phyloP scores from a whole-genome alignment of 2,888 invertebrate species.

The Venusia cambrica region DNA sequence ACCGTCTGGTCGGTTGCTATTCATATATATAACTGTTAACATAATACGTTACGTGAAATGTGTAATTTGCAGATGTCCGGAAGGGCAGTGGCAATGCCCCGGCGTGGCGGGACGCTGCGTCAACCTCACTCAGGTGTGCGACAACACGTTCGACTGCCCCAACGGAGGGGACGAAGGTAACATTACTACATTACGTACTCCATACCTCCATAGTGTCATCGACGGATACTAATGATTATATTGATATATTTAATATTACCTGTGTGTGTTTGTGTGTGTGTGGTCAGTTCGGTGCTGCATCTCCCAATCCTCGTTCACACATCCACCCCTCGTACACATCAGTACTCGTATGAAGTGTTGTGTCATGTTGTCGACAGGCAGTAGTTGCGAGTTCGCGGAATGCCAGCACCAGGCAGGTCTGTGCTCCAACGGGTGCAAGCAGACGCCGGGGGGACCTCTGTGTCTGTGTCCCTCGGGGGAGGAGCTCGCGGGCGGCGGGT shows the following conservation, averaged over 20 bases:
- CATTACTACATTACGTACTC: neutral
- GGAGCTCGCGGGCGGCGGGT: constrained; percentile 83
- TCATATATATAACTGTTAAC: no score
- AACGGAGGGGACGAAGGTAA: constrained; percentile 95
- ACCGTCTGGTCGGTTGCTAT: no score
- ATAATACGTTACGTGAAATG: no score
- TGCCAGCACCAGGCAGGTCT: constrained; percentile 87
- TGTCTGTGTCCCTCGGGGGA: constrained; percentile 96
- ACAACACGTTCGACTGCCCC: constrained; percentile 93
- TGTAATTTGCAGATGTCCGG: constrained; percentile 83
- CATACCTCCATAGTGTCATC: no score
- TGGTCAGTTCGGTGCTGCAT: no score
- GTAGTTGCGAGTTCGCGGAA: constrained; percentile 91
- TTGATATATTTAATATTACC: no score
- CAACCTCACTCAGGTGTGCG: constrained; percentile 93
- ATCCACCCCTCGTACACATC: no score
- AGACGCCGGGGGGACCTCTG: constrained; percentile 92
- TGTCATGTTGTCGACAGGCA: no score
- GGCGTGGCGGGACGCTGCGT: constrained; percentile 90
- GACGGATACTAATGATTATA: no score
- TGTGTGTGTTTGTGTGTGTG: no score
- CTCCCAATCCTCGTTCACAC: no score
- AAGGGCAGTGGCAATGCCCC: constrained; percentile 93
- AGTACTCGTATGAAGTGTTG: no score
- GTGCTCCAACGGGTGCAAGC: constrained; percentile 92